Conservation (phyloP, 1,140 invertebrate species). For the Kradibia gibbosae region DNA sequence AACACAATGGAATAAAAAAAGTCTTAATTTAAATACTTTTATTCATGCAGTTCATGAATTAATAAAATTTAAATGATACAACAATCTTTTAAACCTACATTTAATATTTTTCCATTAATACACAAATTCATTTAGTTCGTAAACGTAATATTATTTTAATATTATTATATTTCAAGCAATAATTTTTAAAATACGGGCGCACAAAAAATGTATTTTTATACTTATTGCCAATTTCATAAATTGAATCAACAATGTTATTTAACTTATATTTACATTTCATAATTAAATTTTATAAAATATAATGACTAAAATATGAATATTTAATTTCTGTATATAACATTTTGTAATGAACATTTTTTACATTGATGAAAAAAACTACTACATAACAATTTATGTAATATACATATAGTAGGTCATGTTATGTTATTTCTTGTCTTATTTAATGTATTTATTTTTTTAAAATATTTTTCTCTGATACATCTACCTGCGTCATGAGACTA, state of each 20-base stretch:
- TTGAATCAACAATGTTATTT: background rate
- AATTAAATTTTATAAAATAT: background rate
- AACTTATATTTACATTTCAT: background rate
- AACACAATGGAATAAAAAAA: background rate
- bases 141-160: background rate
- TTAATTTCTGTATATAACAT: conserved; percentile 11
- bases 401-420: conserved; percentile 15
- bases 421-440: conserved; percentile 34
- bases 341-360: conserved; percentile 18
- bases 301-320: conserved; percentile 11
- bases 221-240: background rate
- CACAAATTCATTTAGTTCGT: background rate
- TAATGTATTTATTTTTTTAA: background rate
- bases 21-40: background rate
- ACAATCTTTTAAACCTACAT: background rate
- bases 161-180: background rate
- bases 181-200: background rate
- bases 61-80: background rate
- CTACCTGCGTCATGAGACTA: conserved; percentile 1
- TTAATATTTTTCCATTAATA: background rate
- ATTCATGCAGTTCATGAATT: background rate
- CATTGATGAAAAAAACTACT: conserved; percentile 16
- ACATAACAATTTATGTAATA: conserved; percentile 8
- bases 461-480: conserved; percentile 31
- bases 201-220: background rate